Percentiles rank a stretch among this genome's conserved stretches.
Conservation (phyloP, 2,888 invertebrate species). For the Callyntrura sp. region DNA sequence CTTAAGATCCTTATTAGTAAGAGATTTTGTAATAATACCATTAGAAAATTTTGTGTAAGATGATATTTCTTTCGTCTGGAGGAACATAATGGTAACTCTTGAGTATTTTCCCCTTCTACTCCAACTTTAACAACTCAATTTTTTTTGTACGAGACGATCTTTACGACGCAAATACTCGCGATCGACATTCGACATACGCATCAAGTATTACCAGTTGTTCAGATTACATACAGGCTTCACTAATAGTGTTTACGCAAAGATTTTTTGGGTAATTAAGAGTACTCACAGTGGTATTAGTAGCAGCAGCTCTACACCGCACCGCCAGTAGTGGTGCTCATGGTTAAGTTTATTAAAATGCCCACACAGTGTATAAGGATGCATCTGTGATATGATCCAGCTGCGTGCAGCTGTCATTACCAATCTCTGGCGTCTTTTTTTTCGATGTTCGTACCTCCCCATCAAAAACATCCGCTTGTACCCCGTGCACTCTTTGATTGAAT, state of each 20-base stretch:
- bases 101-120: too few species aligned
- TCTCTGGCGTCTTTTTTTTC: constrained; percentile 42
- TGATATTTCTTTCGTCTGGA: constrained; percentile 52
- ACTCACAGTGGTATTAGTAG: too few species aligned
- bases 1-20: too few species aligned
- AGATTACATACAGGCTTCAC: constrained; percentile 1
- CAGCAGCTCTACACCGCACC: too few species aligned
- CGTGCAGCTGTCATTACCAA: constrained; percentile 67
- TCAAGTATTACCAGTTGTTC: constrained; percentile 51
- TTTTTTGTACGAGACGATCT: constrained; percentile 24
- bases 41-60: constrained; percentile 41
- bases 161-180: too few species aligned
- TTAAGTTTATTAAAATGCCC: constrained; percentile 20
- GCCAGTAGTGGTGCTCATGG: constrained; percentile 7
- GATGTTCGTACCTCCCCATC: constrained; percentile 4
- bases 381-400: constrained; percentile 62
- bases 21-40: too few species aligned
- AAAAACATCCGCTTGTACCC: constrained; percentile 48
- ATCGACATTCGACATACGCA: constrained; percentile 19
- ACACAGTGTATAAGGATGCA: not conserved
- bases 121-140: not conserved
- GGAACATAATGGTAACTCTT: not conserved
- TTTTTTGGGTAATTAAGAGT: constrained; percentile 13
- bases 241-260: constrained; percentile 53
- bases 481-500: constrained; percentile 15